These are phyloP conservation scores for Aphodius granarius DNA, from an alignment of 2,888 invertebrate genomes.

Conservation along the genomic window DNA sequence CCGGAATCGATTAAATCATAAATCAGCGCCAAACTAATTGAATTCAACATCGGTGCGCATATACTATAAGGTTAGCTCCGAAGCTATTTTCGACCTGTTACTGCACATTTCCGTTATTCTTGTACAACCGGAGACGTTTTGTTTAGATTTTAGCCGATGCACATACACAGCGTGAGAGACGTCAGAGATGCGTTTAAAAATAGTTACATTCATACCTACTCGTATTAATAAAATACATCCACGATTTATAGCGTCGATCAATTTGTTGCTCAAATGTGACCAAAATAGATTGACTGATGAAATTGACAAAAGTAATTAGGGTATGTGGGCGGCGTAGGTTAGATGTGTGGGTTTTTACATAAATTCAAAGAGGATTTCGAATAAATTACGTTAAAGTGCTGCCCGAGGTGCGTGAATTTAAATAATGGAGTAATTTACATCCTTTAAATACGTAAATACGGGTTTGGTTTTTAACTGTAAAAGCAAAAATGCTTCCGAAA, in stretches of 20 bases:
- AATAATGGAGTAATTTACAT: not conserved
- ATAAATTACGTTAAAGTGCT: not conserved
- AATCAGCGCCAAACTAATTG: not conserved
- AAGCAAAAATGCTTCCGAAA: not conserved
- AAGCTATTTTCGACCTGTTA: not conserved
- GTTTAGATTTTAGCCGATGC: not conserved
- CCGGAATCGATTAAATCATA: not conserved
- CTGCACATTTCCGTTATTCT: not conserved
- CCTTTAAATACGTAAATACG: not conserved
- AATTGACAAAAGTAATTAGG: not conserved
- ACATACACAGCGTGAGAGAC: not conserved
- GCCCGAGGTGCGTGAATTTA: not conserved
- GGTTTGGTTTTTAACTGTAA: not conserved
- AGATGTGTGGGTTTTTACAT: not conserved
- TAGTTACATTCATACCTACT: not conserved
- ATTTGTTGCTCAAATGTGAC: not conserved
- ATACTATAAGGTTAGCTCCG: not conserved
- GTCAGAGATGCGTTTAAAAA: not conserved
- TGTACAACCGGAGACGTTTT: not conserved
- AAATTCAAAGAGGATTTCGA: not conserved
- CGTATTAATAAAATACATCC: not conserved
- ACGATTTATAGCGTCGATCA: not conserved
- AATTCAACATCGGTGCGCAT: not conserved
- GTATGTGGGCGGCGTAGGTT: not conserved
- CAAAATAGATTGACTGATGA: not conserved